phyloP scores from a whole-genome alignment of 1,140 invertebrate species.

The Periplaneta americana region DNA sequence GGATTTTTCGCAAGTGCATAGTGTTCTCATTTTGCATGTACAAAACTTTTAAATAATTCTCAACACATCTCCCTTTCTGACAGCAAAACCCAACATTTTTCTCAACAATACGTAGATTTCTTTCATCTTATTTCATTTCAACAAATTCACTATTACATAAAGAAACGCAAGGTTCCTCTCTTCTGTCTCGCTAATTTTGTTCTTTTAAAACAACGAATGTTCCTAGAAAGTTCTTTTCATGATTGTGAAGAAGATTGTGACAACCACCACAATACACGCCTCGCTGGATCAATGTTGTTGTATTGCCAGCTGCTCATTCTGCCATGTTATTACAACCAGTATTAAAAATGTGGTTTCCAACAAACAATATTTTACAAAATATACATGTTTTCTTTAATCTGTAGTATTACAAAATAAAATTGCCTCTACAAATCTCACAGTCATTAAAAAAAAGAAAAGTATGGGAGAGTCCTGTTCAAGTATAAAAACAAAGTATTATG shows the following conservation, averaged over 20 bases:
- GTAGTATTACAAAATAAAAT: background rate
- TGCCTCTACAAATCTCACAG: background rate
- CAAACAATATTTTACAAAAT: background rate
- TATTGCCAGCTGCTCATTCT: background rate
- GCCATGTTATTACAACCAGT: no score
- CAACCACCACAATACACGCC: no score
- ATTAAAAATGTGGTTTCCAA: background rate
- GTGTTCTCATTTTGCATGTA: no score
- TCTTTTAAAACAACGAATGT: background rate
- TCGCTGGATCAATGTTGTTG: background rate
- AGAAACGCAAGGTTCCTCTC: no score
- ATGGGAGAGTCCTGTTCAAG: no score
- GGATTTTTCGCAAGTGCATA: no score
- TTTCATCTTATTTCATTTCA: background rate
- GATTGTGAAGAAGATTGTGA: no score
- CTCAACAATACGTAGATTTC: background rate
- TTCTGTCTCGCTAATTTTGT: background rate
- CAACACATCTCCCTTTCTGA: background rate
- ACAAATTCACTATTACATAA: background rate
- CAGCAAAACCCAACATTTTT: background rate
- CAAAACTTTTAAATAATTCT: background rate
- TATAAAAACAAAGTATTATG: no score
- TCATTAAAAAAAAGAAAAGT: no score
- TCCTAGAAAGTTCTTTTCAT: background rate
- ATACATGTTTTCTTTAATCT: background rate